Evolutionary conservation across 2,797 vertebrate species (phyloP).

Genomic region (Mustela erminea): DNA sequence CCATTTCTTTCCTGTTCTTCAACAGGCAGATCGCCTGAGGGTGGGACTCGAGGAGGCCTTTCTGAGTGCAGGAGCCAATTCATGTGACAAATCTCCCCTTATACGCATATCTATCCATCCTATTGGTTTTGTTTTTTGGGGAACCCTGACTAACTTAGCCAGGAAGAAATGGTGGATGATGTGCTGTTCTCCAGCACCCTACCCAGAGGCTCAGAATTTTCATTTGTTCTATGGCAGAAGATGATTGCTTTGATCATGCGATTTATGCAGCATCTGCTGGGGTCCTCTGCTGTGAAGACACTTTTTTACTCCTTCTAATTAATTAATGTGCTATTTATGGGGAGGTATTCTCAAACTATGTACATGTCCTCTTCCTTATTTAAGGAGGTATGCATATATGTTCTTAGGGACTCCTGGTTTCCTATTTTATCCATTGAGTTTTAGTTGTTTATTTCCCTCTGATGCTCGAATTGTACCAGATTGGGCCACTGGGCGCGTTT

Average conservation of each 20-base stretch:
- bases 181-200: background rate
- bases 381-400: background rate
- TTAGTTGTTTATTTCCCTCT: background rate
- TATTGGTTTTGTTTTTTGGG: fast-evolving
- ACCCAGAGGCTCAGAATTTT: fast-evolving
- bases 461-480: background rate
- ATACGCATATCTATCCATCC: fast-evolving
- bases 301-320: background rate
- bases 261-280: background rate
- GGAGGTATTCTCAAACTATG: background rate
- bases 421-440: background rate
- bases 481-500: background rate
- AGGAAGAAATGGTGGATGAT: fast-evolving
- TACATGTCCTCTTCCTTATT: background rate
- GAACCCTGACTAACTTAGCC: too few relatives aligned
- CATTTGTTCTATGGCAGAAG: background rate
- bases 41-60: too few relatives aligned
- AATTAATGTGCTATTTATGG: background rate
- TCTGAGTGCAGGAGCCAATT: too few relatives aligned
- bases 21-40: too few relatives aligned
- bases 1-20: fast-evolving
- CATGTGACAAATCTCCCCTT: background rate
- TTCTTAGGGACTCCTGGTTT: background rate
- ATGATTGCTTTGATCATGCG: background rate
- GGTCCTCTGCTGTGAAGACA: background rate